Evolutionary conservation across 2,888 invertebrate species (phyloP), one percentile per base, ranked within the genome.

Genomic region (Corbicula japonica): DNA sequence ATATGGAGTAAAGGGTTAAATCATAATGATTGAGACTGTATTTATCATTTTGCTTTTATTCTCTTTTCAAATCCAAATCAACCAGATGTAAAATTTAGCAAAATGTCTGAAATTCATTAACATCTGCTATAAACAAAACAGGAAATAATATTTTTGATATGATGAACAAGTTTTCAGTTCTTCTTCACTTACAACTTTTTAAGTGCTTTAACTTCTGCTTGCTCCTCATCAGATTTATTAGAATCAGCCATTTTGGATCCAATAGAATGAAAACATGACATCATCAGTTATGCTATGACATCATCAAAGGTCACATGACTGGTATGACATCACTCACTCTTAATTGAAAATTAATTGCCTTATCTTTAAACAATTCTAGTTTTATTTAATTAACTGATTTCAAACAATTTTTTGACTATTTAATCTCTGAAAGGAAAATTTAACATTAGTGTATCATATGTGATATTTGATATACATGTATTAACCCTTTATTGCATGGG

Each of bases 231-330:
- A n/a, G 23, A 15, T 35, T 70, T 26, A 34, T 65, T 34, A 32
- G n/a, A n/a, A n/a, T 65, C 70, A 60, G 70, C 60, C 70, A 70
- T 70, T 50, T 70, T 70, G 60, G 28, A 30, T n/a, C 26, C 44
- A 30, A 18, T 46, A 54, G 69, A 56, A 69, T 41, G 35, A 18
- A 23, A 46, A 65, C 70, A 76, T 70, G 76, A 65, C 46, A 63
- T 62, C 65, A 72, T 74, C 73, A 74, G 26, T 72, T 46, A 50
- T 8, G 26, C 28, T 23, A 68, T 76, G 76, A 76, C 70, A 70
- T 76, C 76, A 76, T 76, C 44, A 63, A 58, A n/a, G 21, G 41
- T 54, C 54, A 68, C 35, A 61, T 69, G 62, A 63, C 61, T 15
- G 23, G 26, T 15, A 8, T 63, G 69, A 69, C 63, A 56, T 75